phyloP scores from a whole-genome alignment of 2,888 invertebrate species.

The Aquatica leii region DNA sequence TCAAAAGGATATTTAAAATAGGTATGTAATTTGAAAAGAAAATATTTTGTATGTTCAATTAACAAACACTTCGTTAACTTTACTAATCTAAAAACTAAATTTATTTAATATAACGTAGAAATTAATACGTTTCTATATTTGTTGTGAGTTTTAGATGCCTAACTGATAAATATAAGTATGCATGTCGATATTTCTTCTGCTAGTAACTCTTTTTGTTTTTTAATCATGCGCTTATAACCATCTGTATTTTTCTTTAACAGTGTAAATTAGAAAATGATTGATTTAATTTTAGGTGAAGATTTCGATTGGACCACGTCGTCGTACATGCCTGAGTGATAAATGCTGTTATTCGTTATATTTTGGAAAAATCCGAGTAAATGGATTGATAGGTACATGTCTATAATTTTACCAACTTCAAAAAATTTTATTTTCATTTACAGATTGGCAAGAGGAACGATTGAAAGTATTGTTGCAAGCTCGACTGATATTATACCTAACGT shows the following conservation, averaged over 20 bases:
- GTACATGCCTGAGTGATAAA: slow-evolving; percentile 26
- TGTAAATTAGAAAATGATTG: background rate
- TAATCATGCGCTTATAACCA: slow-evolving; percentile 1
- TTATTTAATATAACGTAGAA: slow-evolving; percentile 34
- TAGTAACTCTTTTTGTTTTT: slow-evolving; percentile 1
- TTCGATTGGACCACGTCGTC: slow-evolving; percentile 34
- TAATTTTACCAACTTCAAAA: too few species aligned
- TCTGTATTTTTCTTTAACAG: background rate
- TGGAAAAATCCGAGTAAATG: too few species aligned
- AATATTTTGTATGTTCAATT: slow-evolving; percentile 40
- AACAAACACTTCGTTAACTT: slow-evolving; percentile 42
- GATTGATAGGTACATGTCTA: too few species aligned
- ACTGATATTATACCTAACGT: slow-evolving; percentile 13
- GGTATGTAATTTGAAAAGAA: slow-evolving; percentile 38
- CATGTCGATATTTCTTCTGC: slow-evolving; percentile 20
- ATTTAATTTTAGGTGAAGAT: slow-evolving; percentile 31
- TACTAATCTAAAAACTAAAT: slow-evolving; percentile 43
- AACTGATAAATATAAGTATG: slow-evolving; percentile 34
- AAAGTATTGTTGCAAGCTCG: slow-evolving; percentile 12
- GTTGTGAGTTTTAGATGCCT: slow-evolving; percentile 60
- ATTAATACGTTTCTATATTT: slow-evolving; percentile 49
- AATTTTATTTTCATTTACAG: slow-evolving; percentile 4
- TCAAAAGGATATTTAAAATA: slow-evolving; percentile 27
- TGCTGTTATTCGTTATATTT: background rate
- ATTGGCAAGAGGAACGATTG: background rate